phyloP scores from a whole-genome alignment of 2,797 vertebrate genomes.

The Decapterus maruadsi region DNA sequence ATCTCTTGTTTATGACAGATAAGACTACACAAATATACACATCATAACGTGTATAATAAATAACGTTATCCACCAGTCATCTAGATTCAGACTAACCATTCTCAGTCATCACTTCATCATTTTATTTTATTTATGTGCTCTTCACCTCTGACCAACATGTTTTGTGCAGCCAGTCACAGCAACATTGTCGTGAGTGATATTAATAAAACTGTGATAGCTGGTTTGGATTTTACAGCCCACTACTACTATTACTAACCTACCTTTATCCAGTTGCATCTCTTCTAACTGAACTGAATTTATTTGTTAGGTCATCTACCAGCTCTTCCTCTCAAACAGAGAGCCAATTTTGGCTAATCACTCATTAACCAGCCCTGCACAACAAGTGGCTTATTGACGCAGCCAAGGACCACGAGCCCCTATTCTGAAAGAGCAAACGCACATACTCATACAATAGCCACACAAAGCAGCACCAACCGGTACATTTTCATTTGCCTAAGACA shows the following conservation, averaged over 20 bases:
- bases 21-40: too few species aligned
- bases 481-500: background rate
- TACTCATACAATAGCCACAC: conserved; percentile 15
- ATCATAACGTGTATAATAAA: too few species aligned
- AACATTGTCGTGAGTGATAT: too few species aligned
- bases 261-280: conserved; percentile 3
- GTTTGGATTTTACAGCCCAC: too few species aligned
- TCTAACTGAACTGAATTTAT: conserved; percentile 34
- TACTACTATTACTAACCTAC: background rate
- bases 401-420: conserved; percentile 29
- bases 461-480: background rate
- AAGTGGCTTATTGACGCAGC: conserved; percentile 57
- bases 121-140: too few species aligned
- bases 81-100: too few species aligned
- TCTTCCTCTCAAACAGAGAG: conserved; percentile 42
- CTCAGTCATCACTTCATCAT: too few species aligned
- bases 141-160: too few species aligned
- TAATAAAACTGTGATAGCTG: too few species aligned
- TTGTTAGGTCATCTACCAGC: conserved; percentile 31
- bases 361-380: conserved; percentile 67
- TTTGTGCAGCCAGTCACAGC: too few species aligned
- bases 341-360: conserved; percentile 60
- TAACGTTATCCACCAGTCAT: too few species aligned
- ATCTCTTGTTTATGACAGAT: too few species aligned
- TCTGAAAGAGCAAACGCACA: conserved; percentile 26